phyloP scores from a whole-genome alignment of 37 sponge, comb jelly and placozoan species.

The Cladorhizidae sp. region DNA sequence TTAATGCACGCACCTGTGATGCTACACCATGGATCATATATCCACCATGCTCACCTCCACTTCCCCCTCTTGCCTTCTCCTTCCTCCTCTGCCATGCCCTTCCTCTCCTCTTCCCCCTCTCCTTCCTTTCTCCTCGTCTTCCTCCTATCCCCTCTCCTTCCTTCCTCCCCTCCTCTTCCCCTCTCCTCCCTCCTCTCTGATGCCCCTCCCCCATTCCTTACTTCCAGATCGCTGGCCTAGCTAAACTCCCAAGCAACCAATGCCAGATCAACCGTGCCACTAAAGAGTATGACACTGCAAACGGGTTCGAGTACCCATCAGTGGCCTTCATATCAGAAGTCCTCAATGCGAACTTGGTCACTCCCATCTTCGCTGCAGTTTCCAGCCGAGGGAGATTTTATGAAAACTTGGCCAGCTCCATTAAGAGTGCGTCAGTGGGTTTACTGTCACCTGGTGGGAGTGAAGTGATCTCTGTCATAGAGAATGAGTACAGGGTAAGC shows the following conservation, averaged over 20 bases:
- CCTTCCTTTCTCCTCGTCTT: too few relatives aligned
- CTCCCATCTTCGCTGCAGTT: conserved; percentile 80
- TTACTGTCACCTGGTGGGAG: neutral
- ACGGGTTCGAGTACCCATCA: conserved; percentile 76
- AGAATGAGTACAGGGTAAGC: conserved; percentile 35
- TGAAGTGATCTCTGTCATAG: conserved; percentile 9
- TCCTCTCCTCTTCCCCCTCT: too few relatives aligned
- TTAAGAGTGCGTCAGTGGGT: conserved; percentile 60
- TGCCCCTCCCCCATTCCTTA: too few relatives aligned
- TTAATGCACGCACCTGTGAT: too few relatives aligned
- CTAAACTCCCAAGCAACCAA: neutral
- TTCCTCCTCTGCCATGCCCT: too few relatives aligned
- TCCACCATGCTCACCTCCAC: too few relatives aligned
- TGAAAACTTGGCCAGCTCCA: conserved; percentile 23
- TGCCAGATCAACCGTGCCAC: conserved; percentile 35
- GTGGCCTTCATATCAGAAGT: conserved; percentile 47
- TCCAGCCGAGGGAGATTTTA: conserved; percentile 26
- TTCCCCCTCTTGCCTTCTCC: too few relatives aligned
- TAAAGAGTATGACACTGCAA: conserved; percentile 22
- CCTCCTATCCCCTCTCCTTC: neutral
- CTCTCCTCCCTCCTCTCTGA: too few relatives aligned
- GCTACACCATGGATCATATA: too few relatives aligned
- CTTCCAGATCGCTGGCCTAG: conserved; percentile 7
- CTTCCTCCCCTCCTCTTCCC: neutral
- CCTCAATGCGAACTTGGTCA: conserved; percentile 62